phyloP scores from a whole-genome alignment of 2,797 vertebrate species.

The Centroberyx gerrardi region DNA sequence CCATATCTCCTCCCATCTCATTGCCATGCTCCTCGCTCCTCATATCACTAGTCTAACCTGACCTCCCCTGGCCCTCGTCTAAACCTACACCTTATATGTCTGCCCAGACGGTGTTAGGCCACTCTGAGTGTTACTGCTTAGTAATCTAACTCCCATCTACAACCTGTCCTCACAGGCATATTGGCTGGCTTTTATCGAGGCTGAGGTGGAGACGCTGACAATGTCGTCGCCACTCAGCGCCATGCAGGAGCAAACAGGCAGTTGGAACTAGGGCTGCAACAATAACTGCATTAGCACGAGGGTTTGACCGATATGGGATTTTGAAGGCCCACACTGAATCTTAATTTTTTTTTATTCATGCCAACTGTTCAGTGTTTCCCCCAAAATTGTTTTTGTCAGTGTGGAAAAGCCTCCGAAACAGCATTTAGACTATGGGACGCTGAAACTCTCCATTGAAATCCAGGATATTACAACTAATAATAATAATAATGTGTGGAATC shows the following conservation, averaged over 20 bases:
- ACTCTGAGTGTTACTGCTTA: neutral
- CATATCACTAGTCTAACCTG: neutral
- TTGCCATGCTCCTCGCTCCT: neutral
- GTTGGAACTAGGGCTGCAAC: too few relatives aligned
- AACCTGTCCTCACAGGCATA: neutral
- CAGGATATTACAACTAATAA: too few relatives aligned
- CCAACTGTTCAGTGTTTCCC: too few relatives aligned
- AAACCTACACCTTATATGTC: neutral
- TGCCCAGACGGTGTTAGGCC: neutral
- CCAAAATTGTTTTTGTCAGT: too few relatives aligned
- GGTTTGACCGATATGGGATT: too few relatives aligned
- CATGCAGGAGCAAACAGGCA: neutral
- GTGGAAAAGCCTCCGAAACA: too few relatives aligned
- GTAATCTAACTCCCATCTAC: neutral
- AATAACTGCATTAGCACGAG: too few relatives aligned
- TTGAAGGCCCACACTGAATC: too few relatives aligned
- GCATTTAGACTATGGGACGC: too few relatives aligned
- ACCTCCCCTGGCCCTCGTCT: neutral
- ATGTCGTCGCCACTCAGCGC: neutral
- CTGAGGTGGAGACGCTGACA: neutral
- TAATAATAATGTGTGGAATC: too few relatives aligned
- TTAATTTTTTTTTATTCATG: too few relatives aligned
- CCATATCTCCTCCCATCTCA: neutral
- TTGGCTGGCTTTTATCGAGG: neutral
- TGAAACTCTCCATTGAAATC: too few relatives aligned